Evolutionary conservation across 2,888 invertebrate species (phyloP), one percentile per base, ranked within the genome.

Genomic region (Scrobipalpa atriplicella): DNA sequence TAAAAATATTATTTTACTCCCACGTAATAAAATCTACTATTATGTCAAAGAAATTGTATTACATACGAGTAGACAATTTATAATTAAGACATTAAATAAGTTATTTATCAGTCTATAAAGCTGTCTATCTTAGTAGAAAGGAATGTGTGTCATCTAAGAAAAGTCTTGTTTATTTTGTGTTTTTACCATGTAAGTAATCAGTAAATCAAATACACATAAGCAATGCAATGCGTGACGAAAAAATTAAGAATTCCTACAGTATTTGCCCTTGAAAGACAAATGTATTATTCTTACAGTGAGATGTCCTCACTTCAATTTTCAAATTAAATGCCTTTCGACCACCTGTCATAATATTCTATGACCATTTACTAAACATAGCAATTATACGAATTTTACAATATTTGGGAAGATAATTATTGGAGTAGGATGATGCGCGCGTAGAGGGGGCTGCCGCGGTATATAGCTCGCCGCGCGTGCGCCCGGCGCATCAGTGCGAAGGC

Each of bases 371-470:
- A 21, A 52, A 52, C 52, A 52, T 52, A 21, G 54, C 54, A 56
- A 56, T 56, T 21, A 56, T 21, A 13, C 10, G 54, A 56, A 60
- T 60, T 38, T 60, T 38, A 60, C 60, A 60, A 61, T 61, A 61
- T 61, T 61, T 61, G 41, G 41, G 61, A 61, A 11, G 41, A 61
- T 58, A 58, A 58, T 61, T 60, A 61, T 61, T 58, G 61, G 61
- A 61, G 61, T 41, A 39, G 41, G 61, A 61, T 61, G 61, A 61
- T 61, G 16, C 19, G 19, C 41, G 11, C 11, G 16, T 19, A 19
- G 61, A 41, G 39, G 61, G 61, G 61, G 61, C 11, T 13, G 19
- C 10, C 18, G 61, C 61, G 61, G 61, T 61, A 61, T 61, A 61
- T 61, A 61, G 19, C 61, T 16, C 13, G 1, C 11, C 41, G 41